These are phyloP conservation scores for western clawed frog (Xenopus tropicalis) DNA, from an alignment of 2,113 vertebrate species.

Conservation along the genomic window DNA sequence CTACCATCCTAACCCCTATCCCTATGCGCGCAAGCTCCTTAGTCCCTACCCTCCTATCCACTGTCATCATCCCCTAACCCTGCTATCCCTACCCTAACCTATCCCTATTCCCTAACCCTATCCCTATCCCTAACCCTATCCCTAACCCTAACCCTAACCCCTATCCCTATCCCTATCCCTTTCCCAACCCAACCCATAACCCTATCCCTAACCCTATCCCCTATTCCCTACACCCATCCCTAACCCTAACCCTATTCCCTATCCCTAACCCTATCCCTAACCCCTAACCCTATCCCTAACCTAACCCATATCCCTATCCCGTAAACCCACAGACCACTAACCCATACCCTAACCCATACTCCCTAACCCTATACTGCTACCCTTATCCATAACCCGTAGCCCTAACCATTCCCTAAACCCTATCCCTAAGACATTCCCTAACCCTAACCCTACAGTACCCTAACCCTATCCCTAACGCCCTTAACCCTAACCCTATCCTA, in stretches of 20 bases:
- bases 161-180: too few relatives aligned
- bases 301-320: conserved; percentile 30
- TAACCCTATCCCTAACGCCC: too few relatives aligned
- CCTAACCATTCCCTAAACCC: not conserved
- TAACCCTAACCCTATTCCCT: too few relatives aligned
- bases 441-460: conserved; percentile 12
- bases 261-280: too few relatives aligned
- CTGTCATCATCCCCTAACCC: too few relatives aligned
- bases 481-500: conserved; percentile 29
- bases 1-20: conserved; percentile 5
- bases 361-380: conserved; percentile 11
- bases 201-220: too few relatives aligned
- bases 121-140: conserved; percentile 28
- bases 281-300: too few relatives aligned
- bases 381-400: conserved; percentile 25
- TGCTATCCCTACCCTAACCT: not conserved
- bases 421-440: conserved; percentile 5
- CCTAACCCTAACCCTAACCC: conserved; percentile 12
- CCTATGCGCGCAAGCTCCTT: not conserved
- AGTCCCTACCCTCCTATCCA: conserved; percentile 19
- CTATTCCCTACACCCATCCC: too few relatives aligned
- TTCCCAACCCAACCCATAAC: too few relatives aligned
- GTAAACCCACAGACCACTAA: conserved; percentile 1
- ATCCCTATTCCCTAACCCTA: conserved; percentile 11
- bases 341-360: conserved; percentile 11